Conservation (phyloP, 2,113 vertebrate species). For the Gorilla gorilla region DNA sequence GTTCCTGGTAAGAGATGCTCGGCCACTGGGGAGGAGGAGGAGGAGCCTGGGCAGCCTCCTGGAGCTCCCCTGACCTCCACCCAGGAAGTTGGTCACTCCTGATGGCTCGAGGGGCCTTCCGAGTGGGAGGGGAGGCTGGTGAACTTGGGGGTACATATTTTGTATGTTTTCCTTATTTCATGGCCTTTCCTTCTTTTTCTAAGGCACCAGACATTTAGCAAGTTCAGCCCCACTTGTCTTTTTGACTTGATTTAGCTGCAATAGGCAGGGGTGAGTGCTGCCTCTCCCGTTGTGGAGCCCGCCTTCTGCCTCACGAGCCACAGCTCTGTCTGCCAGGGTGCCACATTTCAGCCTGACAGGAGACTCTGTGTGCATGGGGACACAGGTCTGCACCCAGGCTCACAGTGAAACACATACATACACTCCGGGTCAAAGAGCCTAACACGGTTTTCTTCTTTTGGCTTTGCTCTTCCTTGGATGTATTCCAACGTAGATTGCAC, state of each 20-base stretch:
- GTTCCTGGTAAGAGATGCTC: not conserved
- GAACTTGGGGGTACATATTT: accelerated
- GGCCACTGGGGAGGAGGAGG: not conserved
- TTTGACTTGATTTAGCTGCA: not conserved
- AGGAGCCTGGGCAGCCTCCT: accelerated
- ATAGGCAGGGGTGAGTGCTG: accelerated
- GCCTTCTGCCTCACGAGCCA: not conserved
- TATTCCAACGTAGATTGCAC: not conserved
- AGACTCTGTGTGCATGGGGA: accelerated
- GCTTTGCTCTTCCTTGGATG: not conserved
- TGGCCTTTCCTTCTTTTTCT: not conserved
- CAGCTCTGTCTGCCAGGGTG: not conserved
- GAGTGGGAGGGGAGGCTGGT: not conserved
- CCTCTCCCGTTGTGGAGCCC: accelerated
- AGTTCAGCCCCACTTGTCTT: not conserved
- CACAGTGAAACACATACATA: accelerated
- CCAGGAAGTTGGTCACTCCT: accelerated
- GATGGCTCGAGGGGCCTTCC: accelerated
- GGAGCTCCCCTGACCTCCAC: too few species aligned
- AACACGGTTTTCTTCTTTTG: accelerated
- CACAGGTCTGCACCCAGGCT: not conserved
- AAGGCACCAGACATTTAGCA: not conserved
- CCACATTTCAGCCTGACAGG: accelerated
- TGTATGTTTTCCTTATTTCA: not conserved
- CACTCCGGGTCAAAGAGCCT: not conserved